Evolutionary conservation across 2,888 invertebrate species (phyloP).

Genomic region (Thereva unica): DNA sequence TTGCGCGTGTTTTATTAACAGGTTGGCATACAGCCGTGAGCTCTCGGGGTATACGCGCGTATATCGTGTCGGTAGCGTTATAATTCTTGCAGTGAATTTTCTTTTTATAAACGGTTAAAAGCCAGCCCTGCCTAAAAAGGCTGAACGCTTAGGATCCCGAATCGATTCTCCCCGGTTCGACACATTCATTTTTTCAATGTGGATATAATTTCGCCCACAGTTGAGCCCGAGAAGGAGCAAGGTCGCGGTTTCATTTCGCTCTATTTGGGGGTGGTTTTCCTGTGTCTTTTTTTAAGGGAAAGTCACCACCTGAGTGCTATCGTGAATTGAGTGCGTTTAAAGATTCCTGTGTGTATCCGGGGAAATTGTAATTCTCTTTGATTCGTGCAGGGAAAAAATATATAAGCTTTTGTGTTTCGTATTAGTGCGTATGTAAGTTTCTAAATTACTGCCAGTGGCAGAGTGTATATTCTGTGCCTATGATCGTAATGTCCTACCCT

Average conservation of each 20-base stretch:
- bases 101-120: not conserved
- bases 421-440: constrained; percentile 9
- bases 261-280: constrained; percentile 2
- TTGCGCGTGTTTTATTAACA: constrained; percentile 30
- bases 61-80: not conserved
- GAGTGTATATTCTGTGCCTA: constrained; percentile 27
- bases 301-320: constrained; percentile 17
- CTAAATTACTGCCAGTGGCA: constrained; percentile 8
- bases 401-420: constrained; percentile 15
- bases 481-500: constrained; percentile 30
- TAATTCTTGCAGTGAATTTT: constrained; percentile 4
- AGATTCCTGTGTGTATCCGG: constrained; percentile 5
- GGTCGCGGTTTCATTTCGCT: constrained; percentile 16
- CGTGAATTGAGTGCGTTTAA: constrained; percentile 25
- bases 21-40: constrained; percentile 32
- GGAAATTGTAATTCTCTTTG: constrained; percentile 13
- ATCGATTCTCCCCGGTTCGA: constrained; percentile 17
- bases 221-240: not conserved
- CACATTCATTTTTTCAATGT: not conserved
- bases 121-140: not conserved
- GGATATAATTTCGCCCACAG: constrained; percentile 4
- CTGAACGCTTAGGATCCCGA: constrained; percentile 5
- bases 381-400: constrained; percentile 4
- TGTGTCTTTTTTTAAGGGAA: constrained; percentile 2
- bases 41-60: constrained; percentile 21